Base-by-base conservation (phyloP, 2,888 invertebrate genomes). In the Pollenia labialis region DNA sequence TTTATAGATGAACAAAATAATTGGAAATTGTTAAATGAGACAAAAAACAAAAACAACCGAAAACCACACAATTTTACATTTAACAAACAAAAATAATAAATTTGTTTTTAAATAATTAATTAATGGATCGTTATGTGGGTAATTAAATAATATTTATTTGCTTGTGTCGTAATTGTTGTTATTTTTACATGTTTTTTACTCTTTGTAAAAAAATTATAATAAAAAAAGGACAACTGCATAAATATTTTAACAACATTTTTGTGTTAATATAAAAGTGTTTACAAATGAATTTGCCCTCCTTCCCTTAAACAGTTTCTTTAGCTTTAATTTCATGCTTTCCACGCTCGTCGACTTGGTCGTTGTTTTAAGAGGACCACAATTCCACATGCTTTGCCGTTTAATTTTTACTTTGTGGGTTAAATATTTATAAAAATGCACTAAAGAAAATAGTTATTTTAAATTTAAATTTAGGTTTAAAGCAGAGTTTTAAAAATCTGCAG, bases 51-150 rank as follows among this genome's bases (percentile, higher is more conserved):
- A 32, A 32, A 72, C 72, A 64, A 48, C 56, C 40, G 12, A 50
- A 74, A 66, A 75, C 62, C 80, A 64, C 52, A 69, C 79, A 64
- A 40, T 16, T 56, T 54, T 46, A 66, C 54, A 56, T 32, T 32
- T 32, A 74, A 58, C 32, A 32, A 40, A 66, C 9, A 68, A 50
- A 62, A n/a, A 68, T 40, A 56, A 75, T 69, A 64, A 68, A 75
- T 75, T 75, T 68, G 64, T 82, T 74, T 74, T 71, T 80, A 74
- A 84, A 84, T 84, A 74, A 79, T 80, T 80, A 84, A 84, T 84
- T 80, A 80, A 80, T 80, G 79, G 40, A 60, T 84, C 74, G 66
- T 84, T 84, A 84, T 84, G 84, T 84, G 84, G 79, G 84, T 80
- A 84, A 84, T 80, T 80, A 74, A 80, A 84, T 77, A 80, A 79